Evolutionary conservation across 2,113 vertebrate genomes (phyloP).

Genomic region (Callocephalon fimbriatum): DNA sequence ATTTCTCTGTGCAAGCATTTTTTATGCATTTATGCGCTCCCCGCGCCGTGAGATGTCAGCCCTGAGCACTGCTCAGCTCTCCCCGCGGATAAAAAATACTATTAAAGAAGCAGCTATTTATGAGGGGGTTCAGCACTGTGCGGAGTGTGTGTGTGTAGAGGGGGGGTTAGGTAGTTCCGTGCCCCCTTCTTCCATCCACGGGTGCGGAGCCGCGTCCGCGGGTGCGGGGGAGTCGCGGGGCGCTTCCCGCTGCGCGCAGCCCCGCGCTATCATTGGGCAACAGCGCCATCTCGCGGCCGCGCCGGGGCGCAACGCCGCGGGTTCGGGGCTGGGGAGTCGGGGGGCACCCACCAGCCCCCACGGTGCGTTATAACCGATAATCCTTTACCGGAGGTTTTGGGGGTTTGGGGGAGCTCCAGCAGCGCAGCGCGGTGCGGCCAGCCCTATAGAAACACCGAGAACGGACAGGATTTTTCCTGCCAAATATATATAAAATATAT

Average conservation of each 20-base stretch:
- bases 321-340: not conserved
- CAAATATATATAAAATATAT: not conserved
- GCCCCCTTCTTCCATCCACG: not conserved
- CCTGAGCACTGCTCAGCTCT: not conserved
- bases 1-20: not conserved
- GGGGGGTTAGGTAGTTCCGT: not conserved
- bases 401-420: not conserved
- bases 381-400: too few relatives aligned
- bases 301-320: not conserved
- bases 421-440: not conserved
- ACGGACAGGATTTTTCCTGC: not conserved
- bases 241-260: not conserved
- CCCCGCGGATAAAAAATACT: not conserved
- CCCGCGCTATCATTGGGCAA: not conserved
- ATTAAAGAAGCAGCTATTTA: not conserved
- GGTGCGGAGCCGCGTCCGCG: not conserved
- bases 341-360: not conserved
- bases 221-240: not conserved
- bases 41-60: not conserved
- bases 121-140: not conserved
- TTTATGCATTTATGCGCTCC: not conserved
- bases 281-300: constrained; percentile 1
- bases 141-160: not conserved
- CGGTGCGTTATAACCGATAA: too few relatives aligned
- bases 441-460: not conserved